A percentile compares a stretch with the other conserved stretches of the same genome.
Conservation (phyloP, 1,140 invertebrate genomes). For the Chlorops oryzae region DNA sequence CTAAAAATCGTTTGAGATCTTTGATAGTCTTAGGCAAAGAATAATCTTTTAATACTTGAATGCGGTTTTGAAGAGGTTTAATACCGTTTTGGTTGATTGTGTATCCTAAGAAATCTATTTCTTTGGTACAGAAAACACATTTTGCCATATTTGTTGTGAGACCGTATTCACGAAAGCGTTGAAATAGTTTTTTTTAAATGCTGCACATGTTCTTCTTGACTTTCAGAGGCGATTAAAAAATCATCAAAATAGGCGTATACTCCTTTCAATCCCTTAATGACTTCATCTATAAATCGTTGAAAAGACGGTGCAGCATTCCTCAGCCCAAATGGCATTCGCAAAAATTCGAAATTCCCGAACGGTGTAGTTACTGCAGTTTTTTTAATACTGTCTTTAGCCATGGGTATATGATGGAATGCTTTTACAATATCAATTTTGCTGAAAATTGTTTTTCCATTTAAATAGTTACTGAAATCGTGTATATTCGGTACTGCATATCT, state of each 20-base stretch:
- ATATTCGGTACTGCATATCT: conserved; percentile 2
- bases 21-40: conserved; percentile 29
- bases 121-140: conserved; percentile 23
- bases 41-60: conserved; percentile 19
- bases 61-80: background rate
- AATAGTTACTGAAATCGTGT: conserved; percentile 1
- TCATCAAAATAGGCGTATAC: conserved; percentile 49
- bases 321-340: conserved; percentile 42
- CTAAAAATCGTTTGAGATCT: conserved; percentile 44
- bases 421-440: conserved; percentile 6
- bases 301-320: conserved; percentile 46
- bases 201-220: conserved; percentile 26
- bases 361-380: conserved; percentile 44
- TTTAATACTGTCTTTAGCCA: conserved; percentile 27
- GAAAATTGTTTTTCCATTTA: background rate
- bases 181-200: conserved; percentile 29
- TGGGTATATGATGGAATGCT: conserved; percentile 51
- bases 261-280: conserved; percentile 42
- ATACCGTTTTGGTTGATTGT: conserved; percentile 22
- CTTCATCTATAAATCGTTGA: conserved; percentile 49
- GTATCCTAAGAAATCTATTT: conserved; percentile 29
- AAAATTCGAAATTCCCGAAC: conserved; percentile 47
- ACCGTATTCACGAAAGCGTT: conserved; percentile 22
- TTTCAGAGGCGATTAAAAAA: conserved; percentile 48
- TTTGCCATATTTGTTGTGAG: conserved; percentile 30